Conservation (phyloP, 2,113 vertebrate genomes). For the Lepus timidus region DNA sequence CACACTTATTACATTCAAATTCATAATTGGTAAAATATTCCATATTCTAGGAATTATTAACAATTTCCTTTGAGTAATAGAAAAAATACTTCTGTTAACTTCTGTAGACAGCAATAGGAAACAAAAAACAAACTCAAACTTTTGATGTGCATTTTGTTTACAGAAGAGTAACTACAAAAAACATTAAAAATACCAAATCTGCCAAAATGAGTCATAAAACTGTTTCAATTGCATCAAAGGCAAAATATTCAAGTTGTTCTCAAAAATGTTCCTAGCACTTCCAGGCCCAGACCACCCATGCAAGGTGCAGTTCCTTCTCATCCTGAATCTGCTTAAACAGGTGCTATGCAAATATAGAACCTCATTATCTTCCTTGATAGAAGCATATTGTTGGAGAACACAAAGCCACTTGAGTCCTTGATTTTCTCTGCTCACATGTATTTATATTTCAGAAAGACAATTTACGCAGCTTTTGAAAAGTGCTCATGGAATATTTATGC, state of each 20-base stretch:
- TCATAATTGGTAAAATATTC: slow-evolving; percentile 23
- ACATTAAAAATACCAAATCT: not conserved
- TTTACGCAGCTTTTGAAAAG: slow-evolving; percentile 66
- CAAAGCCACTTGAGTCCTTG: slow-evolving; percentile 13
- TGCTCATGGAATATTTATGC: slow-evolving; percentile 65
- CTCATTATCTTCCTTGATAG: slow-evolving; percentile 38
- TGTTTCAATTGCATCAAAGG: not conserved
- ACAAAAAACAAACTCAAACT: not conserved
- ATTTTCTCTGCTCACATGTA: slow-evolving; percentile 49
- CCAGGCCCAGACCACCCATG: not conserved
- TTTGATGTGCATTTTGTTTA: not conserved
- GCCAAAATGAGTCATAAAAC: not conserved
- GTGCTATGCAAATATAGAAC: slow-evolving; percentile 60
- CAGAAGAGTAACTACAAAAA: not conserved
- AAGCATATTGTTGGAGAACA: slow-evolving; percentile 48
- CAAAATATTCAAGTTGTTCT: not conserved
- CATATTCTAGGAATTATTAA: not conserved
- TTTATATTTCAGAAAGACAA: slow-evolving; percentile 73
- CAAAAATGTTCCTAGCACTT: not conserved
- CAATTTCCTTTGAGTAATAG: not conserved
- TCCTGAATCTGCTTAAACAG: slow-evolving; percentile 42
- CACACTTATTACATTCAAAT: not conserved
- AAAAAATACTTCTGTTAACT: not conserved
- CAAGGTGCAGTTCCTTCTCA: not conserved
- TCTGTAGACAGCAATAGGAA: slow-evolving; percentile 24